Evolutionary conservation across 2,797 vertebrate species (phyloP).

Genomic region (Merluccius polli): DNA sequence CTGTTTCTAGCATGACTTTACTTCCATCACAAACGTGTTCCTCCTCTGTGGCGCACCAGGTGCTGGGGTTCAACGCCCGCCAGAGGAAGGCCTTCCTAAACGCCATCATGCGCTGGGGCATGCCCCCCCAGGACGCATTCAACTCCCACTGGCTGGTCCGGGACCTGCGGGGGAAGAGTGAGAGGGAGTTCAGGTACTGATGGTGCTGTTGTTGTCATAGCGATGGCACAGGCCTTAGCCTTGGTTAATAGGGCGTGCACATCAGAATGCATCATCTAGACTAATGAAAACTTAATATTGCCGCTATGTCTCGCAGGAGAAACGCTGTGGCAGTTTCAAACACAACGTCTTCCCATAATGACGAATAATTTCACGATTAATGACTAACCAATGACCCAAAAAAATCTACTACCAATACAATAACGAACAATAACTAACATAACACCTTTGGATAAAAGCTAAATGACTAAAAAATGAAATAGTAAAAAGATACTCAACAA

Average conservation of each 20-base stretch:
- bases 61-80: constrained; percentile 95
- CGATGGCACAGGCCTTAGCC: too few species aligned
- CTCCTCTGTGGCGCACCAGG: constrained; percentile 64
- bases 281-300: too few species aligned
- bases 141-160: constrained; percentile 98
- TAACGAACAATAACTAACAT: too few species aligned
- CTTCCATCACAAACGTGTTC: background rate
- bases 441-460: background rate
- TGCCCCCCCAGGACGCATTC: constrained; percentile 98
- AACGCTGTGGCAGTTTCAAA: too few species aligned
- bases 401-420: too few species aligned
- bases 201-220: background rate
- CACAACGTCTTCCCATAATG: too few species aligned
- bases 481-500: background rate
- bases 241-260: too few species aligned
- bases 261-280: too few species aligned
- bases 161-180: constrained; percentile 93
- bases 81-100: constrained; percentile 98
- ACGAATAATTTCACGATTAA: too few species aligned
- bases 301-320: too few species aligned
- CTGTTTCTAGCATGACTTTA: background rate
- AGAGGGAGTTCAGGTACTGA: constrained; percentile 94
- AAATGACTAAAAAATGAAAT: background rate
- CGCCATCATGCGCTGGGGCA: constrained; percentile 99
- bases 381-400: too few species aligned